Evolutionary conservation across 2,888 invertebrate species (phyloP).

Genomic region (Petrolisthes cinctipes): DNA sequence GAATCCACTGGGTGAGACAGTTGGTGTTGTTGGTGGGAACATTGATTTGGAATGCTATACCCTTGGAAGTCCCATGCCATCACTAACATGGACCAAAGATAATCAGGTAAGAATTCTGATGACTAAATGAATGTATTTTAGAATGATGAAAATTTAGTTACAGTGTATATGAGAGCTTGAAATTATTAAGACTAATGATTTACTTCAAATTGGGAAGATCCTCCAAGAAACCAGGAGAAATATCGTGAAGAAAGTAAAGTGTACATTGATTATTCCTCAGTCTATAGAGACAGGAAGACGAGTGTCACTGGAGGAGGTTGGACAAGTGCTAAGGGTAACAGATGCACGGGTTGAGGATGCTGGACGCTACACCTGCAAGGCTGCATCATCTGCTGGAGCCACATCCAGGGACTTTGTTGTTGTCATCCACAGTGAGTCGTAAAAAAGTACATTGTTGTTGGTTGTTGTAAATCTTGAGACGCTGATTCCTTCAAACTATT

Average conservation of each 20-base stretch:
- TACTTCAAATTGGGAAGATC: no score
- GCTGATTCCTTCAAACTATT: background rate
- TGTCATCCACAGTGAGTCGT: slow-evolving; percentile 50
- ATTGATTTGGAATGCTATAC: slow-evolving; percentile 56
- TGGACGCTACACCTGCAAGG: slow-evolving; percentile 56
- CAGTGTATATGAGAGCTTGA: background rate
- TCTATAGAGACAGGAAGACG: slow-evolving; percentile 22
- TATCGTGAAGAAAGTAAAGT: no score
- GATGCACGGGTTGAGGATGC: slow-evolving; percentile 43
- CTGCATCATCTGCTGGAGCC: slow-evolving; percentile 44
- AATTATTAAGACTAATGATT: no score
- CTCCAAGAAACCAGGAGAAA: no score
- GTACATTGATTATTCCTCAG: background rate
- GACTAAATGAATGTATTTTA: background rate
- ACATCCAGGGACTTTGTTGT: slow-evolving; percentile 48
- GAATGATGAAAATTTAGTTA: background rate
- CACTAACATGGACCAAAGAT: slow-evolving; percentile 49
- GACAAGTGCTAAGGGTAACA: slow-evolving; percentile 43
- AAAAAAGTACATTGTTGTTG: background rate
- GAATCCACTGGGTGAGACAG: slow-evolving; percentile 67
- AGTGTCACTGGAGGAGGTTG: slow-evolving; percentile 18
- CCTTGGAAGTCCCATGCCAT: slow-evolving; percentile 51
- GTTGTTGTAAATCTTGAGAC: background rate
- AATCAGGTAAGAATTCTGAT: slow-evolving; percentile 27
- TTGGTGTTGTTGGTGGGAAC: slow-evolving; percentile 45